Percentiles rank a stretch among this genome's conserved stretches.
phyloP scores from a whole-genome alignment of 2,888 invertebrate genomes.

The Leistus spinibarbis region DNA sequence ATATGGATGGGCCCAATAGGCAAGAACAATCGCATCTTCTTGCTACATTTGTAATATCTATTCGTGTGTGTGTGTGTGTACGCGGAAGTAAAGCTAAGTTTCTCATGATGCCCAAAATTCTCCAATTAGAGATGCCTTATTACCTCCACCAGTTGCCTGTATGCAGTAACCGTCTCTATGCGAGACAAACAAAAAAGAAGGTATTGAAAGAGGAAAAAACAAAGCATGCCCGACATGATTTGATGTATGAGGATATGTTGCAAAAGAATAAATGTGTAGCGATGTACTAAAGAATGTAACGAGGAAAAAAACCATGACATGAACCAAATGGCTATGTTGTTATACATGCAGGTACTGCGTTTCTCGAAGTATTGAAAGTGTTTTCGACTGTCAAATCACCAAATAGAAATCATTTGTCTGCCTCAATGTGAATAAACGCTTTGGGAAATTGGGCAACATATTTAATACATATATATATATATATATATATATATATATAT shows the following conservation, averaged over 20 bases:
- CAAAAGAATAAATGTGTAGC: too few relatives aligned
- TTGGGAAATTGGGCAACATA: not conserved
- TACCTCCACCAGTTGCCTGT: slow-evolving; percentile 8
- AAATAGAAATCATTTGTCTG: not conserved
- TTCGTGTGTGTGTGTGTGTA: not conserved
- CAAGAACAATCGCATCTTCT: slow-evolving; percentile 42
- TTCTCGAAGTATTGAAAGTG: not conserved
- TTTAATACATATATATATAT: too few relatives aligned
- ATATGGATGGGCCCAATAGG: not conserved
- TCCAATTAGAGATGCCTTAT: slow-evolving; percentile 32
- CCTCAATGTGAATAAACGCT: not conserved
- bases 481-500: too few relatives aligned
- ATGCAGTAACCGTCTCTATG: not conserved
- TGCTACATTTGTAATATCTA: not conserved
- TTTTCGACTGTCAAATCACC: not conserved
- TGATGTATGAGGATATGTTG: too few relatives aligned
- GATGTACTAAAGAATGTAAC: not conserved
- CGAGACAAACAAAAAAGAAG: not conserved
- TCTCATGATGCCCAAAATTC: slow-evolving; percentile 20
- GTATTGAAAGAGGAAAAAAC: too few relatives aligned
- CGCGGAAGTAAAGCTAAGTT: slow-evolving; percentile 24
- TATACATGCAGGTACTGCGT: not conserved
- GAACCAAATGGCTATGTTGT: not conserved
- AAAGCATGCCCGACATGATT: too few relatives aligned
- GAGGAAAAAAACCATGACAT: not conserved